A percentile compares a stretch with the other conserved stretches of the same genome.
Evolutionary conservation across 1,140 invertebrate species (phyloP).

Genomic region (Zeugodacus cucurbitae): DNA sequence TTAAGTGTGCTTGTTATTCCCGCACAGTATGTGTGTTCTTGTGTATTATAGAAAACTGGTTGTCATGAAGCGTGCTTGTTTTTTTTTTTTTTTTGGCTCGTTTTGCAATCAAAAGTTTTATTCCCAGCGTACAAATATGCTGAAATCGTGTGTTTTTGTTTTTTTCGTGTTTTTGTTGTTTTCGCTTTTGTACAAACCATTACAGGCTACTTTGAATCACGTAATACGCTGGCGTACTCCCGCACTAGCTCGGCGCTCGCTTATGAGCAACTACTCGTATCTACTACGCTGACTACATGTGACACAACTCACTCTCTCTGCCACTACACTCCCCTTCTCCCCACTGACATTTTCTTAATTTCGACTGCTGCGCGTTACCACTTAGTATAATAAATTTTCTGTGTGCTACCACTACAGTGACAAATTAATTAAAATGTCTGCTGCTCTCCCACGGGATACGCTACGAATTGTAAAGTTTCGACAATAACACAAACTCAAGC

Average conservation of each 20-base stretch:
- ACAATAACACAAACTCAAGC: conserved; percentile 12
- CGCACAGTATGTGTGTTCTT: background rate
- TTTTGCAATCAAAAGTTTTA: conserved; percentile 40
- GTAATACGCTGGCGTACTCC: background rate
- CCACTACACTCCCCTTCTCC: background rate
- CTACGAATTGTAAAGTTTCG: conserved; percentile 6
- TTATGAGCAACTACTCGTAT: background rate
- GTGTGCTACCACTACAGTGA: conserved; percentile 64
- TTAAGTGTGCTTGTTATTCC: background rate
- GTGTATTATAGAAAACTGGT: background rate
- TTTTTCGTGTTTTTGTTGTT: background rate
- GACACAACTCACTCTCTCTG: no score
- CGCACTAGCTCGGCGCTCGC: background rate
- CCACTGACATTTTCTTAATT: background rate
- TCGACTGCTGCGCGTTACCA: conserved; percentile 20
- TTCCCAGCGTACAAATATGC: conserved; percentile 12
- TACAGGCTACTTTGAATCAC: background rate
- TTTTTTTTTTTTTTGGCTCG: background rate
- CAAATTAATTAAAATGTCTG: conserved; percentile 67
- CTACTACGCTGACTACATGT: background rate
- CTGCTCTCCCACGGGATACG: conserved; percentile 50
- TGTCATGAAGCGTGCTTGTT: background rate
- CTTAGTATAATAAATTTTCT: conserved; percentile 62
- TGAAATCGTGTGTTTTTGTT: background rate
- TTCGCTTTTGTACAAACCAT: background rate